Percentiles rank a stretch among this genome's conserved stretches.
Conservation (phyloP, 1,140 invertebrate genomes). For the Tribolium castaneum region DNA sequence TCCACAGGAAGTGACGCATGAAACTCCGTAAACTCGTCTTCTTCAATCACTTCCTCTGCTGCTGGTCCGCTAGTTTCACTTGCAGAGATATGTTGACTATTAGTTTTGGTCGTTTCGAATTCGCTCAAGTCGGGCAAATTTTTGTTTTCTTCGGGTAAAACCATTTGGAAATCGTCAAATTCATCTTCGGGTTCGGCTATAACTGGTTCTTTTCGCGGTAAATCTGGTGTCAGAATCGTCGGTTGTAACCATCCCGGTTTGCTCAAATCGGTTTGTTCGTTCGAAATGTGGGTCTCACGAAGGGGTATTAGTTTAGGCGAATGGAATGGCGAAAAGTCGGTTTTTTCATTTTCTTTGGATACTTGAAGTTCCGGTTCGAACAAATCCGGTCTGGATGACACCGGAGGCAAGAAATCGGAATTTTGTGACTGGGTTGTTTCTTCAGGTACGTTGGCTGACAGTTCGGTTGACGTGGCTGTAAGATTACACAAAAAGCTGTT, state of each 20-base stretch:
- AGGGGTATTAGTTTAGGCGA: constrained; percentile 53
- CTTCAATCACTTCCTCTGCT: constrained; percentile 2
- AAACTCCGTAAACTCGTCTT: constrained; percentile 59
- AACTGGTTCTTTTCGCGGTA: constrained; percentile 48
- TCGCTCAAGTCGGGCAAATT: constrained; percentile 7
- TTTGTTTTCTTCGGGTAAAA: constrained; percentile 43
- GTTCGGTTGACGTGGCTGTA: constrained; percentile 10
- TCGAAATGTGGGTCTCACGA: constrained; percentile 61
- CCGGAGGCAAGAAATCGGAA: constrained; percentile 1
- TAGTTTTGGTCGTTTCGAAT: not conserved
- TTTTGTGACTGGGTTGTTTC: not conserved
- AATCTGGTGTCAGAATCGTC: constrained; percentile 58
- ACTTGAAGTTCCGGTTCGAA: not conserved
- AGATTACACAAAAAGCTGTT: not conserved
- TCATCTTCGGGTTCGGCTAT: constrained; percentile 48
- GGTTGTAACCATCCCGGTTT: constrained; percentile 53
- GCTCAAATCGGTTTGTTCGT: constrained; percentile 31
- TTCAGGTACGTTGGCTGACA: constrained; percentile 27
- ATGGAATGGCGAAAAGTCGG: constrained; percentile 7
- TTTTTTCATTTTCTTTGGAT: not conserved
- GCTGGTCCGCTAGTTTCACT: not conserved
- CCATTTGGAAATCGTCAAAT: constrained; percentile 59
- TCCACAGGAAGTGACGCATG: constrained; percentile 50
- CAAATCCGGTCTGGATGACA: not conserved
- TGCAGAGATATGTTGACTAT: constrained; percentile 31